Conservation (phyloP, 2,888 invertebrate genomes). For the Cheilosia urbana region DNA sequence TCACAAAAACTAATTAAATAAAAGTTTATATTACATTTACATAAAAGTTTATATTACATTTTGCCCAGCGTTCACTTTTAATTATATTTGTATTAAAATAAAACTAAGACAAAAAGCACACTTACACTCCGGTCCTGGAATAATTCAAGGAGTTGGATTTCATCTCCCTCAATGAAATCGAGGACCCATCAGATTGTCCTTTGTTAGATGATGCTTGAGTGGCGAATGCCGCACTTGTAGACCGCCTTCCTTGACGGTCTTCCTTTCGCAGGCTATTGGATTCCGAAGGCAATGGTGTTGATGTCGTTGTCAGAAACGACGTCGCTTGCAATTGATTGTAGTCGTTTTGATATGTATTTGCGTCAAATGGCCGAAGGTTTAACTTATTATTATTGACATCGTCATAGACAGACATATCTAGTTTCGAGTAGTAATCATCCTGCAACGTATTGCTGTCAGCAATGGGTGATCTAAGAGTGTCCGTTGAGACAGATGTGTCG, state of each 20-base stretch:
- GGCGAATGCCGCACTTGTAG: constrained; percentile 22
- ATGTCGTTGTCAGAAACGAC: constrained; percentile 47
- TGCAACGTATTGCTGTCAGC: constrained; percentile 72
- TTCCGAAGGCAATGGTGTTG: constrained; percentile 39
- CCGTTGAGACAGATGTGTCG: constrained; percentile 35
- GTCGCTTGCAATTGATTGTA: constrained; percentile 63
- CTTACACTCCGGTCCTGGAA: constrained; percentile 49
- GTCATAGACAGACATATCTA: constrained; percentile 83
- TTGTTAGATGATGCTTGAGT: constrained; percentile 48
- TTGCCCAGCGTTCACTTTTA: neutral
- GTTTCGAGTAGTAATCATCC: constrained; percentile 81
- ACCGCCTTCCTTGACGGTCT: constrained; percentile 14
- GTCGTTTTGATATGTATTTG: constrained; percentile 80
- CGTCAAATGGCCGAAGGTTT: constrained; percentile 81
- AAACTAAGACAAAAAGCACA: constrained; percentile 21
- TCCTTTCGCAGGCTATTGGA: constrained; percentile 71
- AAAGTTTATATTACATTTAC: neutral
- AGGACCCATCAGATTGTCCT: constrained; percentile 36
- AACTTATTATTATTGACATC: constrained; percentile 83
- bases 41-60: neutral
- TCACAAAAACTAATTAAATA: neutral
- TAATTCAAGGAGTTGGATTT: constrained; percentile 49
- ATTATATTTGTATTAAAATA: constrained; percentile 2
- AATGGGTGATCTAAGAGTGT: constrained; percentile 43
- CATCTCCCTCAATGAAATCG: constrained; percentile 34